Conservation (phyloP, 2,113 vertebrate genomes). For the Epinephelus lanceolatus region DNA sequence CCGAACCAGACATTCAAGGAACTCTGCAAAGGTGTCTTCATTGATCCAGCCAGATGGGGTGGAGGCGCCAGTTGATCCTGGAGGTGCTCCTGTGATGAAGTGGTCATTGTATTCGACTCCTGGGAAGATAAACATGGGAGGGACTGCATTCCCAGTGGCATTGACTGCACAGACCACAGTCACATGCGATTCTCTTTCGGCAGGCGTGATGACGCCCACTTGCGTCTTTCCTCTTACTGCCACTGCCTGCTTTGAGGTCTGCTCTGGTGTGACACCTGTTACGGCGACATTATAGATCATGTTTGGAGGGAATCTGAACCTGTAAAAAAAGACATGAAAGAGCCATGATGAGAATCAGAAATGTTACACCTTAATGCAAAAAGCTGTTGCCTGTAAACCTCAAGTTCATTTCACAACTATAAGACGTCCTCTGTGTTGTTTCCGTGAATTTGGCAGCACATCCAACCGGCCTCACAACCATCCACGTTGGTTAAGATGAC, state of each 20-base stretch:
- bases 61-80: conserved; percentile 39
- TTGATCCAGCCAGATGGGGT: conserved; percentile 49
- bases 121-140: conserved; percentile 55
- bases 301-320: not conserved
- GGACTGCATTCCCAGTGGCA: conserved; percentile 44
- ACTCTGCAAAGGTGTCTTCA: conserved; percentile 47
- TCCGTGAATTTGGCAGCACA: too few species aligned
- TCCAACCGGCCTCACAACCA: too few species aligned
- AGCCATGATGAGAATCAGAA: not conserved
- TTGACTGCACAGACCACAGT: conserved; percentile 58
- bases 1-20: conserved; percentile 51
- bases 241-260: not conserved
- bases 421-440: too few species aligned
- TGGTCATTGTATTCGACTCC: conserved; percentile 38
- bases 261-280: not conserved
- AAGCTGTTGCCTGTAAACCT: too few species aligned
- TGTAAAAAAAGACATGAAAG: not conserved
- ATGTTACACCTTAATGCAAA: too few species aligned
- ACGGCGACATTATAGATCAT: not conserved
- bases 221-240: conserved; percentile 2
- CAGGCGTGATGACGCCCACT: not conserved
- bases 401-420: too few species aligned
- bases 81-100: conserved; percentile 38
- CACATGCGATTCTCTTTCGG: conserved; percentile 1
- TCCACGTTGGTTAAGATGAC: too few species aligned